Evolutionary conservation across 2,797 vertebrate genomes (phyloP).

Genomic region (Platyrinchus mystaceus): DNA sequence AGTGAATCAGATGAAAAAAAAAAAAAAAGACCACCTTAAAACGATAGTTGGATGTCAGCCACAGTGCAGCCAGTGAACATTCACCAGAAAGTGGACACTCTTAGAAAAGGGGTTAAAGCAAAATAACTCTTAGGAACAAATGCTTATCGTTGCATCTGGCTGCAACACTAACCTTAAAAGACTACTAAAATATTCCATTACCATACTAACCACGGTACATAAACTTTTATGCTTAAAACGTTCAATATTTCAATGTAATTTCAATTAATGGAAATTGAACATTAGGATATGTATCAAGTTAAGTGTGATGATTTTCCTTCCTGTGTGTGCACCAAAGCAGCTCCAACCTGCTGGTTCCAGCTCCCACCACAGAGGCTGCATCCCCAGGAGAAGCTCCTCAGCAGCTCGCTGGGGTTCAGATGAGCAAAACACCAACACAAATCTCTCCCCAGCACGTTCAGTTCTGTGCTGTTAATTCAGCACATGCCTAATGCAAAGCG

Average conservation of each 20-base stretch:
- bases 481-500: fast-evolving
- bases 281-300: not conserved
- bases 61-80: fast-evolving
- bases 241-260: slow-evolving; percentile 41
- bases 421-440: fast-evolving
- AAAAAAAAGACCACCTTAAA: not conserved
- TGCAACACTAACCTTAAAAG: not conserved
- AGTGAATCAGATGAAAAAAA: not conserved
- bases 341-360: not conserved
- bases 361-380: fast-evolving
- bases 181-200: slow-evolving; percentile 39
- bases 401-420: not conserved
- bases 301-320: not conserved
- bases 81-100: fast-evolving
- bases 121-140: slow-evolving; percentile 4
- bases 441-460: not conserved
- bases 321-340: not conserved
- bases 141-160: not conserved
- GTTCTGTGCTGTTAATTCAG: not conserved
- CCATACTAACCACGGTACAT: slow-evolving; percentile 19
- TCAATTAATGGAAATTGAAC: slow-evolving; percentile 49
- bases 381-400: not conserved
- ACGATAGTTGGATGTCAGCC: not conserved
- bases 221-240: slow-evolving; percentile 39
- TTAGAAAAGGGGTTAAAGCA: not conserved